These are phyloP conservation scores for Mycalesis mineus DNA, from an alignment of 2,888 invertebrate species.

Conservation along the genomic window DNA sequence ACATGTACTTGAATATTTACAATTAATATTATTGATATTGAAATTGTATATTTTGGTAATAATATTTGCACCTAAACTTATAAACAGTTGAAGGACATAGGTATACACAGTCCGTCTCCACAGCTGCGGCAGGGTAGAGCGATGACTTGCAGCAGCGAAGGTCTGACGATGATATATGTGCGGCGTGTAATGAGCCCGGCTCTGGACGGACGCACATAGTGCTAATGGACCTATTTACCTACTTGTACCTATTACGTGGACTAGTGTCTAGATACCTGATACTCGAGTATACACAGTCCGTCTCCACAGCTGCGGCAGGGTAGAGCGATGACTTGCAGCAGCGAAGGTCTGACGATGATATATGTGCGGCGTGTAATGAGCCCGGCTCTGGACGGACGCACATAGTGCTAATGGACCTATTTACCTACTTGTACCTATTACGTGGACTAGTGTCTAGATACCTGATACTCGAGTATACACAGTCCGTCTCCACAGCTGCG, in stretches of 20 bases:
- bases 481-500: slow-evolving; percentile 37
- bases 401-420: slow-evolving; percentile 11
- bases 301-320: slow-evolving; percentile 35
- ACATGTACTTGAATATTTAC: too few relatives aligned
- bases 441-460: background rate
- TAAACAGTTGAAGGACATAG: too few relatives aligned
- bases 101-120: slow-evolving; percentile 35
- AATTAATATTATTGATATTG: too few relatives aligned
- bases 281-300: slow-evolving; percentile 26
- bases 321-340: slow-evolving; percentile 37
- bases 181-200: slow-evolving; percentile 36
- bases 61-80: too few relatives aligned
- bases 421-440: background rate
- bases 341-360: slow-evolving; percentile 39
- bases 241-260: background rate
- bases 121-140: slow-evolving; percentile 24
- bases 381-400: slow-evolving; percentile 26
- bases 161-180: slow-evolving; percentile 43
- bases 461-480: background rate
- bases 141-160: slow-evolving; percentile 37
- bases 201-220: slow-evolving; percentile 19
- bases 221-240: slow-evolving; percentile 12
- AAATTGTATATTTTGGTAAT: too few relatives aligned
- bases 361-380: slow-evolving; percentile 40
- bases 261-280: background rate